These are phyloP conservation scores for Herminia tarsipennalis DNA, from an alignment of 2,888 invertebrate genomes.

Conservation along the genomic window DNA sequence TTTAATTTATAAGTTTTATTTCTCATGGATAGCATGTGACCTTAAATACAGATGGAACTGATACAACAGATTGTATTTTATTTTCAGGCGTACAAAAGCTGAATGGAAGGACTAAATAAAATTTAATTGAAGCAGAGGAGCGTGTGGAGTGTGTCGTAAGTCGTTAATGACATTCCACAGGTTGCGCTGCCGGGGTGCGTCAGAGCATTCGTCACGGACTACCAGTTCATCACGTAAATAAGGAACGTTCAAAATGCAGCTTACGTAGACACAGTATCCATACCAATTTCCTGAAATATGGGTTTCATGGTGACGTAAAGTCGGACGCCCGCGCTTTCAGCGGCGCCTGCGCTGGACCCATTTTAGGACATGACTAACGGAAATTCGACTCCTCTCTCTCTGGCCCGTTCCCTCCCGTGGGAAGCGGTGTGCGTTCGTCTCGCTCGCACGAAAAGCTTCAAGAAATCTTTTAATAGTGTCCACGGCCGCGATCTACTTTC, in stretches of 20 bases:
- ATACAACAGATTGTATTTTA: constrained; percentile 6
- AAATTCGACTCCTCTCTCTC: constrained; percentile 87
- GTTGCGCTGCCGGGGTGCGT: constrained; percentile 70
- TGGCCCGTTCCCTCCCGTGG: constrained; percentile 80
- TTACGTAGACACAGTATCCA: constrained; percentile 62
- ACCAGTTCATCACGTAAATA: constrained; percentile 58
- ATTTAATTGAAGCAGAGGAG: constrained; percentile 56
- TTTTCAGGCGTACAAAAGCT: constrained; percentile 13
- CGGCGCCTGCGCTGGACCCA: constrained; percentile 87
- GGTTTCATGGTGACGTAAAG: constrained; percentile 82
- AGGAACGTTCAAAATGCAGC: constrained; percentile 63
- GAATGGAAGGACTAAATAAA: constrained; percentile 41
- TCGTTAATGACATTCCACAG: constrained; percentile 79
- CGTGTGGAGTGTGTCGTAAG: constrained; percentile 65
- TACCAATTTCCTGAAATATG: constrained; percentile 82
- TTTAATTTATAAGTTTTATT: not conserved
- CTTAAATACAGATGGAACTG: not conserved
- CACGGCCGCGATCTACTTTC: constrained; percentile 86
- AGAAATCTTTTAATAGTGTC: constrained; percentile 87
- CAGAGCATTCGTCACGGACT: constrained; percentile 71
- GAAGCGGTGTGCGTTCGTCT: constrained; percentile 70
- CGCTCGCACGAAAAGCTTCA: constrained; percentile 83
- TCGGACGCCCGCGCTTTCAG: constrained; percentile 84
- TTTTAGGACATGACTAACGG: constrained; percentile 90
- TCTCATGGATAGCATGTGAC: not conserved